Percentiles rank a stretch among this genome's conserved stretches.
phyloP scores from a whole-genome alignment of 2,888 invertebrate genomes.

The Apoderus coryli region DNA sequence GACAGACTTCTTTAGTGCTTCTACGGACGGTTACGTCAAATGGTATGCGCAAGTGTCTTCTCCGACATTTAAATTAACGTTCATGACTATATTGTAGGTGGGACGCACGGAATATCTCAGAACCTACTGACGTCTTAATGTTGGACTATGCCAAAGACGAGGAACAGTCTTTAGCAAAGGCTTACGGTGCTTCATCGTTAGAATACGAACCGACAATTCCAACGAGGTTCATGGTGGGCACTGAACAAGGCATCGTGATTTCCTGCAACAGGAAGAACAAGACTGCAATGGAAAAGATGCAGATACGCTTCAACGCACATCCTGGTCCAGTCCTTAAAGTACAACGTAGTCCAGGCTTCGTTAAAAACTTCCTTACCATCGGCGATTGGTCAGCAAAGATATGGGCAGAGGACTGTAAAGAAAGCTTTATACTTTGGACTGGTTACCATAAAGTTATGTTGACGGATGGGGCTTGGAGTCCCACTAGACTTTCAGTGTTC shows the following conservation, averaged over 20 bases:
- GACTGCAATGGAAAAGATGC: conserved; percentile 62
- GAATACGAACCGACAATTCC: conserved; percentile 78
- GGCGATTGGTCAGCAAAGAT: conserved; percentile 92
- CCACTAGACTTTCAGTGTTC: conserved; percentile 71
- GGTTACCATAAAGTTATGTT: conserved; percentile 53
- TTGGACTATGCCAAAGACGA: conserved; percentile 55
- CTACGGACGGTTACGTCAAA: conserved; percentile 81
- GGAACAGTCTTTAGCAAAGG: conserved; percentile 43
- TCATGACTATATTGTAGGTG: conserved; percentile 48
- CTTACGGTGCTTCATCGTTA: conserved; percentile 57
- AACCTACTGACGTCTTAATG: conserved; percentile 55
- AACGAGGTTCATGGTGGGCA: conserved; percentile 65
- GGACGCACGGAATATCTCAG: conserved; percentile 63
- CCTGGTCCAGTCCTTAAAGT: conserved; percentile 80
- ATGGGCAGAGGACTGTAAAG: conserved; percentile 92
- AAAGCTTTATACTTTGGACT: conserved; percentile 90
- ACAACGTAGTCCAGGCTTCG: conserved; percentile 84
- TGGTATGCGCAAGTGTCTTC: conserved; percentile 45
- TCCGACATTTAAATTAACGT: too few relatives aligned
- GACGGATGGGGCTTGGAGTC: conserved; percentile 80
- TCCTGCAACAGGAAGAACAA: conserved; percentile 55
- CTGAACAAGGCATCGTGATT: conserved; percentile 51
- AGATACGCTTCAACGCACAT: conserved; percentile 54
- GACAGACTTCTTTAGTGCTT: conserved; percentile 86
- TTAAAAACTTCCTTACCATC: conserved; percentile 87